These are phyloP conservation scores for Erpobdella octoculata DNA, from an alignment of 2,888 invertebrate genomes.

Conservation along the genomic window DNA sequence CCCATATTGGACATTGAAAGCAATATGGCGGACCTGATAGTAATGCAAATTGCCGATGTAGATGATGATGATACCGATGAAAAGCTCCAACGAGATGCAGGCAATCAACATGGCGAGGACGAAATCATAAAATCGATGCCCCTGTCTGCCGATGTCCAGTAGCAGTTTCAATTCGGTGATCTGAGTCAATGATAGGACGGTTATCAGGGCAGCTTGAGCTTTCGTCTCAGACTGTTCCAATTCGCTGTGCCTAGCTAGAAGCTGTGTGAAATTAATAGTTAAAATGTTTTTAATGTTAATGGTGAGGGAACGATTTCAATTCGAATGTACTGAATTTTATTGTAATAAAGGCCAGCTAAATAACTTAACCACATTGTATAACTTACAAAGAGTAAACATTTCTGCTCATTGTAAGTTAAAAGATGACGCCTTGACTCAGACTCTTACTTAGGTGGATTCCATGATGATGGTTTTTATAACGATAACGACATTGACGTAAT, in stretches of 20 bases:
- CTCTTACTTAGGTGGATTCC: too few species aligned
- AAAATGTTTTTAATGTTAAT: too few species aligned
- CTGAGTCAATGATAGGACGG: conserved; percentile 39
- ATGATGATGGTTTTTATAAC: background rate
- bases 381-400: too few species aligned
- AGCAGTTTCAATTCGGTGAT: conserved; percentile 39
- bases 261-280: conserved; percentile 33
- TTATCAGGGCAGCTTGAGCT: conserved; percentile 39
- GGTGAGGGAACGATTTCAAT: too few species aligned
- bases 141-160: conserved; percentile 39
- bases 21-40: conserved; percentile 35
- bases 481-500: background rate
- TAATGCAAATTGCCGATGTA: conserved; percentile 40
- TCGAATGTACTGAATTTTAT: too few species aligned
- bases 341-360: too few species aligned
- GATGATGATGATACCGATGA: conserved; percentile 40
- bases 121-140: conserved; percentile 41
- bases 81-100: conserved; percentile 39
- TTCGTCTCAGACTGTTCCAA: conserved; percentile 41
- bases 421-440: too few species aligned
- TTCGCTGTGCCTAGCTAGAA: conserved; percentile 39
- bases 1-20: too few species aligned
- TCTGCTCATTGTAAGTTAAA: too few species aligned
- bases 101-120: conserved; percentile 39
- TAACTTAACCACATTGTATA: too few species aligned